These are phyloP conservation scores for Isaurus tuberculatus DNA, from an alignment of 92 coral and sea anemone genomes.

Conservation along the genomic window DNA sequence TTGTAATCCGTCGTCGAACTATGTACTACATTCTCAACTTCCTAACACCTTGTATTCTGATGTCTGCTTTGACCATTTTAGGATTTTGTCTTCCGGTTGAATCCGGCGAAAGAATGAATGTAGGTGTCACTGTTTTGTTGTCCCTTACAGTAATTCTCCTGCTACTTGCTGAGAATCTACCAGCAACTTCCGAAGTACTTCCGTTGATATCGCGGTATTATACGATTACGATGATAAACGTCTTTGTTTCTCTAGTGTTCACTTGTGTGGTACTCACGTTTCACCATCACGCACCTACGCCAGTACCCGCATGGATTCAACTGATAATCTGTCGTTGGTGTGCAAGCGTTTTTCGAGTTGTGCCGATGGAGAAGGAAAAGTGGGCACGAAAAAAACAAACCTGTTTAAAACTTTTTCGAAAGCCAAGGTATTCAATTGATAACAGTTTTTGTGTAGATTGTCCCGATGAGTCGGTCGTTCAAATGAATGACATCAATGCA, in stretches of 20 bases:
- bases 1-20: slow-evolving; percentile 81
- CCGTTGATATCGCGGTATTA: slow-evolving; percentile 91
- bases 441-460: slow-evolving; percentile 69
- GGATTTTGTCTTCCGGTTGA: slow-evolving; percentile 91
- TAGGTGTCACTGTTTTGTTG: slow-evolving; percentile 84
- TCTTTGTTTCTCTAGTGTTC: slow-evolving; percentile 84
- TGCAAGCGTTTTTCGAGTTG: slow-evolving; percentile 71
- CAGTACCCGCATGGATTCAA: slow-evolving; percentile 89
- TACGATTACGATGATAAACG: slow-evolving; percentile 91
- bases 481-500: slow-evolving; percentile 49
- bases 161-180: slow-evolving; percentile 87
- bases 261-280: slow-evolving; percentile 88
- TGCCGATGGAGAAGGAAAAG: slow-evolving; percentile 35
- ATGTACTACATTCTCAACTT: slow-evolving; percentile 90
- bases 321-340: slow-evolving; percentile 83
- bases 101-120: slow-evolving; percentile 94
- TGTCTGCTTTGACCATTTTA: slow-evolving; percentile 87
- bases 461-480: slow-evolving; percentile 51
- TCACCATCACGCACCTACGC: slow-evolving; percentile 89
- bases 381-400: slow-evolving; percentile 28
- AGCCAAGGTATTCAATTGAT: slow-evolving; percentile 62
- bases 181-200: slow-evolving; percentile 93
- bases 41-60: slow-evolving; percentile 84
- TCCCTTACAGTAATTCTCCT: slow-evolving; percentile 84
- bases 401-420: slow-evolving; percentile 25